A percentile compares a stretch with the other conserved stretches of the same genome.
These are phyloP conservation scores for Athene cunicularia DNA, from an alignment of 2,113 vertebrate genomes.

Conservation along the genomic window DNA sequence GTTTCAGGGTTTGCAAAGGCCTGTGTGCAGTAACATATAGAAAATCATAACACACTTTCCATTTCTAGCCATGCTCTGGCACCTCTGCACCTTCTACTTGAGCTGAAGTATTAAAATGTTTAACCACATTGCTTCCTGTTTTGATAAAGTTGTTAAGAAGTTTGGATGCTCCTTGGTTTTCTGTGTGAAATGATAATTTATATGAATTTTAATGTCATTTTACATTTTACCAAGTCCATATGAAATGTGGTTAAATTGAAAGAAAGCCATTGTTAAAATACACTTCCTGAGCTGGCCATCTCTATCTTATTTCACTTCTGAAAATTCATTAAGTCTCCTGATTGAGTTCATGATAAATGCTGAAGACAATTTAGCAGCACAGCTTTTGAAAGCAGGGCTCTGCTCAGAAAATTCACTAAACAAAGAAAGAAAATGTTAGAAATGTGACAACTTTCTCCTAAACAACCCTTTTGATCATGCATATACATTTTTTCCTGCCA, in stretches of 20 bases:
- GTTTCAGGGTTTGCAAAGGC: not conserved
- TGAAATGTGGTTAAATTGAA: not conserved
- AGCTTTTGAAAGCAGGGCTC: not conserved
- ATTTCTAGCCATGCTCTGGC: not conserved
- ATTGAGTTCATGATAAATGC: not conserved
- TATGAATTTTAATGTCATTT: not conserved
- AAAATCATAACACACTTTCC: not conserved
- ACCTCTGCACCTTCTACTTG: not conserved
- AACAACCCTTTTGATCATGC: not conserved
- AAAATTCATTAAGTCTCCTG: not conserved
- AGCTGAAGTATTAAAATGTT: not conserved
- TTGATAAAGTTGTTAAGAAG: not conserved
- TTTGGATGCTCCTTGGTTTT: not conserved
- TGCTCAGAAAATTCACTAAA: not conserved
- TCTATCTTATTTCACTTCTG: not conserved
- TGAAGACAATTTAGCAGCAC: not conserved
- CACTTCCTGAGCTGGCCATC: not conserved
- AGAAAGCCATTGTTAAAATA: not conserved
- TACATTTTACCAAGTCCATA: not conserved
- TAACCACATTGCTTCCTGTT: not conserved
- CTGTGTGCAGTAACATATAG: not conserved
- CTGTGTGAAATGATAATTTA: not conserved
- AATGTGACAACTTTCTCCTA: not conserved
- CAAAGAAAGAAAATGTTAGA: not conserved
- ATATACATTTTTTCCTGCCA: accelerated